A percentile compares a stretch with the other conserved stretches of the same genome.
Conservation (phyloP, 2,888 invertebrate genomes). For the Gerosis bhagava region DNA sequence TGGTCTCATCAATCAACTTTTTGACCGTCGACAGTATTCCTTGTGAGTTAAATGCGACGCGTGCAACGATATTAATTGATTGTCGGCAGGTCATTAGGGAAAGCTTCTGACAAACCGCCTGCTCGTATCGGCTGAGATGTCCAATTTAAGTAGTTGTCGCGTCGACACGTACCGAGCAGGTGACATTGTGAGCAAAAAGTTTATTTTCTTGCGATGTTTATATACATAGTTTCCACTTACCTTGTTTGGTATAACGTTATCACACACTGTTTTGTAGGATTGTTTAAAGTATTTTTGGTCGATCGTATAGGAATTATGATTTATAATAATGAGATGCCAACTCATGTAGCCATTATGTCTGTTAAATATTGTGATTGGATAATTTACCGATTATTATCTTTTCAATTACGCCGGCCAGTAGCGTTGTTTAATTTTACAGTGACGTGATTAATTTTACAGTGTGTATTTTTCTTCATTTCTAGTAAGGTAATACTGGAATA, state of each 20-base stretch:
- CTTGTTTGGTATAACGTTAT: slow-evolving; percentile 45
- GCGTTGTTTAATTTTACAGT: slow-evolving; percentile 11
- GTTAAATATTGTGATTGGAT: slow-evolving; percentile 59
- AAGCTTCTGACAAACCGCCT: slow-evolving; percentile 45
- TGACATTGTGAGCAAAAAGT: slow-evolving; percentile 51
- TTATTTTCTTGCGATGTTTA: slow-evolving; percentile 43
- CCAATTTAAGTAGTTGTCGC: slow-evolving; percentile 57
- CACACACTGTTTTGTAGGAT: slow-evolving; percentile 36
- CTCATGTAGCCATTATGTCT: slow-evolving; percentile 49
- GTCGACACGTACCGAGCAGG: slow-evolving; percentile 49
- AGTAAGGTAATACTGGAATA: too few relatives aligned
- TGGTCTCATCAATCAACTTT: slow-evolving; percentile 1
- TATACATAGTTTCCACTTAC: slow-evolving; percentile 40
- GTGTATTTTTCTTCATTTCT: not conserved
- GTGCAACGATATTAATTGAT: slow-evolving; percentile 40
- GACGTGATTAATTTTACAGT: slow-evolving; percentile 6
- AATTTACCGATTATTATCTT: slow-evolving; percentile 61
- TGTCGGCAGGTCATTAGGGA: slow-evolving; percentile 47
- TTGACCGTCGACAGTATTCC: not conserved
- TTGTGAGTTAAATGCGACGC: slow-evolving; percentile 13
- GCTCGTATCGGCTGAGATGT: slow-evolving; percentile 38
- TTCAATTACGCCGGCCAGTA: slow-evolving; percentile 40
- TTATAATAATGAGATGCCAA: slow-evolving; percentile 55
- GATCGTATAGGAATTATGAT: slow-evolving; percentile 41
- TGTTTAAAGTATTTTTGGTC: not conserved